A percentile compares a stretch with the other conserved stretches of the same genome.
Conservation (phyloP, 2,797 vertebrate species). For the Chiroxiphia lanceolata region DNA sequence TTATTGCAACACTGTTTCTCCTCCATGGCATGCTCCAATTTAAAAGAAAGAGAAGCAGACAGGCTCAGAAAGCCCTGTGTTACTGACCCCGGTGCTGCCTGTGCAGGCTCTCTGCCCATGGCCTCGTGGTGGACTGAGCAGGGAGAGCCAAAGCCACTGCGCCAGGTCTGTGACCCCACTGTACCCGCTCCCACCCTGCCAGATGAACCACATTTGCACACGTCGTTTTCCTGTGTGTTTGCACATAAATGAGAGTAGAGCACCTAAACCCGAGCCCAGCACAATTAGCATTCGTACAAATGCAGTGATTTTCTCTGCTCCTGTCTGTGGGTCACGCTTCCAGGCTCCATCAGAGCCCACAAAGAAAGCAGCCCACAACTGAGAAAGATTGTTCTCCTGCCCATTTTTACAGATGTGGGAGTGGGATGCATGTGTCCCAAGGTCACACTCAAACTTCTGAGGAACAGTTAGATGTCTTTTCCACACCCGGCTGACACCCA, state of each 20-base stretch:
- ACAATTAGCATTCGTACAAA: neutral
- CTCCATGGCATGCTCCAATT: too few relatives aligned
- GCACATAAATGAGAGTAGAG: neutral
- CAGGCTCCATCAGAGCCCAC: neutral
- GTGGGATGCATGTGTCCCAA: neutral
- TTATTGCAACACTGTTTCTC: neutral
- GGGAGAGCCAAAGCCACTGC: rapidly evolving
- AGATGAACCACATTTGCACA: neutral
- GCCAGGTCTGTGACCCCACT: rapidly evolving
- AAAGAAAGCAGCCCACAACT: neutral
- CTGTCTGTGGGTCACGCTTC: neutral
- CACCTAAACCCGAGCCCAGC: neutral
- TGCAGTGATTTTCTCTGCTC: neutral
- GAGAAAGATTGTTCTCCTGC: neutral
- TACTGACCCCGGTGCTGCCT: rapidly evolving
- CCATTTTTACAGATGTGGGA: neutral
- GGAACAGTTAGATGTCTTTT: neutral
- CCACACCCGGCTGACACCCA: neutral
- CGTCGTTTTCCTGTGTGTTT: neutral
- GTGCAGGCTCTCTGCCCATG: rapidly evolving
- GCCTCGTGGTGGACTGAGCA: neutral
- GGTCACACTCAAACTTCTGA: neutral
- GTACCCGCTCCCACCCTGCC: neutral
- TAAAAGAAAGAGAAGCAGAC: neutral
- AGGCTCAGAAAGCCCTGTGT: rapidly evolving